Conservation (phyloP, 2,113 vertebrate genomes). For the Microtus pennsylvanicus region DNA sequence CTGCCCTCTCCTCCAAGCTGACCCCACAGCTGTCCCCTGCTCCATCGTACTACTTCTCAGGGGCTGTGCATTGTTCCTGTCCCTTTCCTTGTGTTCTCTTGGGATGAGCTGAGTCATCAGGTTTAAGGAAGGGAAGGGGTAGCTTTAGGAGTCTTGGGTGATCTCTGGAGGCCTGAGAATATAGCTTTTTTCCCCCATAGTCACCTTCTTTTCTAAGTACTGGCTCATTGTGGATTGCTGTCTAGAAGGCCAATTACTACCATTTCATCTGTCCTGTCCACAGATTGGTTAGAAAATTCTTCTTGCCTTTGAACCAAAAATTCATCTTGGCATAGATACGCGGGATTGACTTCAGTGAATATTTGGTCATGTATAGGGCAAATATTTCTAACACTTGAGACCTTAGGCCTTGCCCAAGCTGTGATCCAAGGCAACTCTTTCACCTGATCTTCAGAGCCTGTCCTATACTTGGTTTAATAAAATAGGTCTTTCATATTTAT, state of each 20-base stretch:
- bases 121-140: conserved; percentile 9
- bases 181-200: background rate
- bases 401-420: background rate
- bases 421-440: background rate
- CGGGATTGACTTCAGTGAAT: background rate
- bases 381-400: background rate
- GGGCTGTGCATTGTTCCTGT: background rate
- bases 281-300: background rate
- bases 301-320: conserved; percentile 2
- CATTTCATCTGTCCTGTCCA: background rate
- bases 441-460: background rate
- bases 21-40: background rate
- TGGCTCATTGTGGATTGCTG: background rate
- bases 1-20: background rate
- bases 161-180: background rate
- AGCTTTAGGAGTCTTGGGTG: background rate
- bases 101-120: background rate
- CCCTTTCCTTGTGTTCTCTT: background rate
- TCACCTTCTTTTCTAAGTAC: background rate
- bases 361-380: background rate
- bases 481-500: background rate
- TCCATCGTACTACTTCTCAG: background rate
- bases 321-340: background rate
- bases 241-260: background rate
- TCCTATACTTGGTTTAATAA: background rate